Base-by-base conservation (phyloP, 2,888 invertebrate species). In the Lithophane socia region DNA sequence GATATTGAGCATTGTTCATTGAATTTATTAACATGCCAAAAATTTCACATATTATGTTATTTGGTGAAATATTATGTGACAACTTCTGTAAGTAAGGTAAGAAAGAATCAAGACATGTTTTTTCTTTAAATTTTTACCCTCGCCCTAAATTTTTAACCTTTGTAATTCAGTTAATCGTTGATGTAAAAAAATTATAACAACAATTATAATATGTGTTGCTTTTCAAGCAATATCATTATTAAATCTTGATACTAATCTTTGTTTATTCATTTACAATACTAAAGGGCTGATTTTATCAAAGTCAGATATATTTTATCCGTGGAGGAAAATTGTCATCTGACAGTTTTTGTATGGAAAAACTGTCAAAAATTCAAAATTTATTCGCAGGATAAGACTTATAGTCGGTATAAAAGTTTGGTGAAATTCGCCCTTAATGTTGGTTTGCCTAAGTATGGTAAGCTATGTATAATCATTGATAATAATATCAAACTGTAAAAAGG, bases 1-100 rank as follows among this genome's bases (percentile, higher is more conserved):
- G 64, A 80, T 75, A 89, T 85, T 83, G 82, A 86, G 83, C 83
- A 67, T 75, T 85, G 79, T 73, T 85, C 87, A 89, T 86, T 84
- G 79, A 80, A 80, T 82, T 86, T 81, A 82, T 89, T 86, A 80
- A 80, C 80, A 81, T 87, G 71, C 52, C 68, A 44, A 77, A 70
- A 69, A 73, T 68, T 76, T 76, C 60, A 24, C 24, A 42, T 61
- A 63, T 64, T 47, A 37, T 65, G 29, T 60, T 68, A 24, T 61
- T 64, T 69, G 3, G 52, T 68, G 52, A 54, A 49, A 64, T 58
- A 63, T 44, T 61, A 37, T 52, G 24, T 71, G 37, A 24, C 12
- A 80, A 44, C 0, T 68, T 42, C n/a, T 16, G n/a, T 52, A 18
- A 3, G 8, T 29, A 37, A 24, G 21, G 2, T 9, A 37, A 64